phyloP scores from a whole-genome alignment of 2,797 vertebrate species.

The Erpetoichthys calabaricus region DNA sequence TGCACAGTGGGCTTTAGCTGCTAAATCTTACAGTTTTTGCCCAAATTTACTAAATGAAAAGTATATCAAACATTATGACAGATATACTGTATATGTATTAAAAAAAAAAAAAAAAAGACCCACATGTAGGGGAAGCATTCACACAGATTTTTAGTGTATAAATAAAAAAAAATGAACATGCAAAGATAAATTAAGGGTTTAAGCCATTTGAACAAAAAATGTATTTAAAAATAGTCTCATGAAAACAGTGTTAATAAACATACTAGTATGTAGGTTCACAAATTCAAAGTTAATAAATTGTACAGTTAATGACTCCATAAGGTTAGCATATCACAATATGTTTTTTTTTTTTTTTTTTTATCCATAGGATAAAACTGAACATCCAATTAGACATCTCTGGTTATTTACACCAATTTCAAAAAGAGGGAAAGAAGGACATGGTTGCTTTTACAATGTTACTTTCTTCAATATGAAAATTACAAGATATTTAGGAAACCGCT shows the following conservation, averaged over 20 bases:
- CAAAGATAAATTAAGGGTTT: neutral
- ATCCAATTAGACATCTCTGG: neutral
- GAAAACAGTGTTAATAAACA: too few species aligned
- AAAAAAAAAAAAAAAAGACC: neutral
- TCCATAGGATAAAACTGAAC: slow-evolving; percentile 1
- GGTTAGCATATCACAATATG: neutral
- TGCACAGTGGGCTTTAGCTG: too few species aligned
- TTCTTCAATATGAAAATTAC: slow-evolving; percentile 1
- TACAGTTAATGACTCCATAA: neutral
- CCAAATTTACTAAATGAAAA: too few species aligned
- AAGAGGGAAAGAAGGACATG: neutral
- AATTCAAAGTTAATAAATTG: too few species aligned
- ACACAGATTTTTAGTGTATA: neutral
- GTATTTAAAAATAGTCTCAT: too few species aligned
- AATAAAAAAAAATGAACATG: neutral
- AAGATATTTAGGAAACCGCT: neutral
- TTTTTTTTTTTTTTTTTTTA: neutral
- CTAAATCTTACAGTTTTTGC: too few species aligned
- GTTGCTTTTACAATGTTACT: slow-evolving; percentile 1
- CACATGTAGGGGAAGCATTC: neutral
- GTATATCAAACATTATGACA: too few species aligned
- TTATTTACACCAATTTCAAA: neutral
- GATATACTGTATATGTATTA: too few species aligned
- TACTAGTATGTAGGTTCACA: too few species aligned
- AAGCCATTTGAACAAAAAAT: neutral